Conservation (phyloP, 2,113 vertebrate genomes). For the Toxotes chatareus region DNA sequence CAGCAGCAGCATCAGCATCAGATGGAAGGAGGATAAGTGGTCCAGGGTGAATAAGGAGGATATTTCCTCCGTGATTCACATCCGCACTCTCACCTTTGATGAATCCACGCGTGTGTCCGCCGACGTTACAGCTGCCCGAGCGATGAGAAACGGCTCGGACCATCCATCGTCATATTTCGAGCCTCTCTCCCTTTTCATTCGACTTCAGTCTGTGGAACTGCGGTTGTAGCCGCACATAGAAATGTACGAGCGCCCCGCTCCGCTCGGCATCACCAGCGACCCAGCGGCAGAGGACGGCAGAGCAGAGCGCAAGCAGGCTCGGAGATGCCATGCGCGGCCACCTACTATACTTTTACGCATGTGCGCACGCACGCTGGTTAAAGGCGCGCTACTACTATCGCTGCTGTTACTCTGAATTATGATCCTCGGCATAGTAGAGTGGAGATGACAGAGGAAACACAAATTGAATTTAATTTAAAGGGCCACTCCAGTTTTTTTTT, state of each 20-base stretch:
- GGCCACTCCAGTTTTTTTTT: not conserved
- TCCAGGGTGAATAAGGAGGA: constrained; percentile 59
- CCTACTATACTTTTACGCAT: constrained; percentile 70
- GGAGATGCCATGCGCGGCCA: constrained; percentile 74
- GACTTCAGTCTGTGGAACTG: constrained; percentile 68
- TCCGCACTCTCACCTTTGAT: constrained; percentile 69
- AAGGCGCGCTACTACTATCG: constrained; percentile 56
- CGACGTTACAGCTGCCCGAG: constrained; percentile 68
- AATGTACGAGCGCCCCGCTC: constrained; percentile 61
- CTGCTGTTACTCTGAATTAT: constrained; percentile 36
- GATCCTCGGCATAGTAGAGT: not conserved
- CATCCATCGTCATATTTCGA: constrained; percentile 59
- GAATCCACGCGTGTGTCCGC: constrained; percentile 60
- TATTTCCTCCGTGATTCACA: constrained; percentile 60
- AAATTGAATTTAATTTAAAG: not conserved
- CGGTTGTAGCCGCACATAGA: constrained; percentile 60
- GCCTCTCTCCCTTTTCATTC: constrained; percentile 64
- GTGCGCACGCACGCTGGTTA: constrained; percentile 64
- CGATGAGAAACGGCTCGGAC: constrained; percentile 41
- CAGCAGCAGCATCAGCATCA: constrained; percentile 59
- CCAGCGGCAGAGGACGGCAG: constrained; percentile 78
- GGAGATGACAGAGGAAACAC: not conserved
- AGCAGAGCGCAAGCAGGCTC: constrained; percentile 57
- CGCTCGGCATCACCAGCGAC: constrained; percentile 73
- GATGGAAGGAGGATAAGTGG: constrained; percentile 68